phyloP scores from a whole-genome alignment of 2,888 invertebrate species.

The Agapostemon virescens region DNA sequence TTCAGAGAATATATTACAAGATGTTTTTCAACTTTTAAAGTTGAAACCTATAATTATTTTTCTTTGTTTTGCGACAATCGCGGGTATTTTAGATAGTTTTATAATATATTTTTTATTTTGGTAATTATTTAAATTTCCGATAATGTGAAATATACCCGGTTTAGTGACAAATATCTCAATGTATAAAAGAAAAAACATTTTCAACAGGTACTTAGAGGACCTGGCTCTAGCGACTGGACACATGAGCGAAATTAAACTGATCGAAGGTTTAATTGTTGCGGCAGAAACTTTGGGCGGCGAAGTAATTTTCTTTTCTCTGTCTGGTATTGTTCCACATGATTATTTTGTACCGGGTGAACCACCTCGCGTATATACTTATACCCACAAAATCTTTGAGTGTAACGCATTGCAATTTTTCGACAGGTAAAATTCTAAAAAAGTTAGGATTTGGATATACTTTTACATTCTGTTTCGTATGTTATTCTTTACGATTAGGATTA shows the following conservation, averaged over 20 bases:
- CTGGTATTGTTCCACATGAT: slow-evolving; percentile 80
- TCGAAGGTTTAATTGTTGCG: slow-evolving; percentile 90
- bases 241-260: slow-evolving; percentile 86
- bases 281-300: slow-evolving; percentile 91
- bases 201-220: slow-evolving; percentile 88
- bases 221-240: slow-evolving; percentile 85
- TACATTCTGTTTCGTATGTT: slow-evolving; percentile 89
- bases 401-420: neutral
- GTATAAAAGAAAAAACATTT: no score
- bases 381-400: neutral
- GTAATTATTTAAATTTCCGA: slow-evolving; percentile 77
- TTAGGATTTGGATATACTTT: slow-evolving; percentile 90
- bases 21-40: slow-evolving; percentile 84
- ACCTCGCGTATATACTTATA: neutral
- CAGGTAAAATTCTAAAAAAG: slow-evolving; percentile 89
- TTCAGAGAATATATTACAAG: slow-evolving; percentile 86
- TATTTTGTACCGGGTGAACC: neutral
- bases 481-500: slow-evolving; percentile 87
- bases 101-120: slow-evolving; percentile 92
- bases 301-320: slow-evolving; percentile 88
- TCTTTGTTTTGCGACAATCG: slow-evolving; percentile 87
- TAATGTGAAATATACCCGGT: neutral
- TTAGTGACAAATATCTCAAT: neutral
- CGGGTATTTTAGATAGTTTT: slow-evolving; percentile 90
- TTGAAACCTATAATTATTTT: slow-evolving; percentile 86